Percentiles rank a stretch among this genome's conserved stretches.
These are phyloP conservation scores for Temnothorax unifasciatus DNA, from an alignment of 2,888 invertebrate species.

Conservation along the genomic window DNA sequence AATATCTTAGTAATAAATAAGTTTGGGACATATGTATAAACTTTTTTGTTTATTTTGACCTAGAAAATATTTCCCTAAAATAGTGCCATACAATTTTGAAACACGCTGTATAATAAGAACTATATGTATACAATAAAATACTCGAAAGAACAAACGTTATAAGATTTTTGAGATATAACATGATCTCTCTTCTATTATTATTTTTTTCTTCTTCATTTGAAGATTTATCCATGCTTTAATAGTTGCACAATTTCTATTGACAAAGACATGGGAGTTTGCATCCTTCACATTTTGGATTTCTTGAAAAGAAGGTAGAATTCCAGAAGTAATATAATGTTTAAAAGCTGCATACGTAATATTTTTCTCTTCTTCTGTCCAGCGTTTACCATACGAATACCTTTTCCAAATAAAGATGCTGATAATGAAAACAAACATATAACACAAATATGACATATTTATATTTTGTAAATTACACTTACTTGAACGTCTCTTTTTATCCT, in stretches of 20 bases:
- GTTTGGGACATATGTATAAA: too few relatives aligned
- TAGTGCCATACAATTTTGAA: too few relatives aligned
- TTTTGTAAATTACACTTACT: not conserved
- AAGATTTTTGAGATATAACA: too few relatives aligned
- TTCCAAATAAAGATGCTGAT: too few relatives aligned
- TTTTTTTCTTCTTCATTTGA: not conserved
- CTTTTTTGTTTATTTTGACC: too few relatives aligned
- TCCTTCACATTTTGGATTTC: conserved; percentile 9
- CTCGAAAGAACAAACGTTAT: too few relatives aligned
- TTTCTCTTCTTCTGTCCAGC: not conserved
- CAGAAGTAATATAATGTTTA: not conserved
- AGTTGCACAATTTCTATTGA: not conserved
- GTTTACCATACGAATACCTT: too few relatives aligned
- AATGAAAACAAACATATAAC: not conserved
- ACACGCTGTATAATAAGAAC: too few relatives aligned
- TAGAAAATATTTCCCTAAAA: too few relatives aligned
- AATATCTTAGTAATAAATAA: too few relatives aligned
- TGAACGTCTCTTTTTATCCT: conserved; percentile 12
- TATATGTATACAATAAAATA: too few relatives aligned
- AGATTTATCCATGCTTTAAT: not conserved
- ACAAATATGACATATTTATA: not conserved
- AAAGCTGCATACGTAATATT: not conserved
- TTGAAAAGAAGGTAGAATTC: not conserved
- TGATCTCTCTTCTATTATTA: too few relatives aligned
- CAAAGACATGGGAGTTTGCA: not conserved